Evolutionary conservation across 1,140 invertebrate species (phyloP).

Genomic region (Galendromus occidentalis): DNA sequence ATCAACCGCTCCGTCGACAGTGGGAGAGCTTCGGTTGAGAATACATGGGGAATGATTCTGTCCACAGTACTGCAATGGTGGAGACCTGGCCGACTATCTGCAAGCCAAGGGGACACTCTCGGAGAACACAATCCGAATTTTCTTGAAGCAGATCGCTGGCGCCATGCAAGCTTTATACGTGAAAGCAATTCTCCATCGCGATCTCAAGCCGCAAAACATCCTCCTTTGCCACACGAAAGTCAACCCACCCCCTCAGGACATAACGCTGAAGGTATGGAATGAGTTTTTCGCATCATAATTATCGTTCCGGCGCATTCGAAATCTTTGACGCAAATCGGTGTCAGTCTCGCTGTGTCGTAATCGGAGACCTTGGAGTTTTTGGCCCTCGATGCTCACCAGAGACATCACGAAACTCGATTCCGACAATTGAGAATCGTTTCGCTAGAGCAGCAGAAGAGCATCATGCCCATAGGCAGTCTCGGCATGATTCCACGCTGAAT

Average conservation of each 20-base stretch:
- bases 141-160: slow-evolving; percentile 81
- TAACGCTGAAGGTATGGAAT: slow-evolving; percentile 62
- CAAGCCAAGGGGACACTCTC: slow-evolving; percentile 76
- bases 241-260: slow-evolving; percentile 68
- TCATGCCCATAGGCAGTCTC: no score
- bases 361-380: not conserved
- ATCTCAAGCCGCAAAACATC: slow-evolving; percentile 96
- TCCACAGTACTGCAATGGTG: slow-evolving; percentile 87
- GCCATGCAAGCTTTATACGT: slow-evolving; percentile 88
- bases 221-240: slow-evolving; percentile 50
- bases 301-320: not conserved
- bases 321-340: not conserved
- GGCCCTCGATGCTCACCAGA: not conserved
- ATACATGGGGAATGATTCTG: no score
- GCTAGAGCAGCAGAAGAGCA: no score
- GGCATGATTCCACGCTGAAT: no score
- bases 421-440: no score
- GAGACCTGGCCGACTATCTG: slow-evolving; percentile 92
- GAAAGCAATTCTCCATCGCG: slow-evolving; percentile 94
- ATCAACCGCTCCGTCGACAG: no score
- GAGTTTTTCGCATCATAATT: not conserved
- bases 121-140: slow-evolving; percentile 87
- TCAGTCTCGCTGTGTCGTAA: not conserved
- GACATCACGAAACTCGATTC: no score
- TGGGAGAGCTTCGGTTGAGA: no score